Evolutionary conservation across 1,140 invertebrate species (phyloP).

Genomic region (Lordiphosa collinella): DNA sequence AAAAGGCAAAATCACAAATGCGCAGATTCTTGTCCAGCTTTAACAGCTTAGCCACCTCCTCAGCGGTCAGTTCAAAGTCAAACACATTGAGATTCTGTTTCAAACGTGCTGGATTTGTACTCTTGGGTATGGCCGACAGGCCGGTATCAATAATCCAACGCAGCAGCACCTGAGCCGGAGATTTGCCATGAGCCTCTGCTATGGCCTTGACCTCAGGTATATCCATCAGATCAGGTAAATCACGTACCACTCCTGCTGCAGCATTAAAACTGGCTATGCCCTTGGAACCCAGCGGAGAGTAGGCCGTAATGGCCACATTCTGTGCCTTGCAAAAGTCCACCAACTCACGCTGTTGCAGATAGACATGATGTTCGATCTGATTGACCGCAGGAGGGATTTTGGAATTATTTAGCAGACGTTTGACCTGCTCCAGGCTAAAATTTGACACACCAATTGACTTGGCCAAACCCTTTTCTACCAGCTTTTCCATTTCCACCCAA

Average conservation of each 20-base stretch:
- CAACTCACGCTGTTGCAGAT: slow-evolving; percentile 89
- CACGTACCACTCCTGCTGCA: slow-evolving; percentile 72
- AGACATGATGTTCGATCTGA: slow-evolving; percentile 91
- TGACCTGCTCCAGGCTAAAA: slow-evolving; percentile 87
- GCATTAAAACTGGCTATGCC: slow-evolving; percentile 81
- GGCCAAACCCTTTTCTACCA: slow-evolving; percentile 84
- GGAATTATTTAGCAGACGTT: slow-evolving; percentile 83
- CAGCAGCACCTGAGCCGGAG: slow-evolving; percentile 89
- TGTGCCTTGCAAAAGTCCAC: slow-evolving; percentile 86
- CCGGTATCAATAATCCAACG: slow-evolving; percentile 87
- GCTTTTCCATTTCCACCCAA: slow-evolving; percentile 90
- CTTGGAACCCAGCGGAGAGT: slow-evolving; percentile 89
- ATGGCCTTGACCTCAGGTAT: slow-evolving; percentile 86
- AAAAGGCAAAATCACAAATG: slow-evolving; percentile 85
- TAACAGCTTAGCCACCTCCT: slow-evolving; percentile 82
- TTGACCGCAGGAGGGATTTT: slow-evolving; percentile 86
- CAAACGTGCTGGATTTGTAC: slow-evolving; percentile 86
- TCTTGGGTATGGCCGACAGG: slow-evolving; percentile 91
- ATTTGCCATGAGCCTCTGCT: slow-evolving; percentile 85
- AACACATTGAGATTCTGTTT: slow-evolving; percentile 84
- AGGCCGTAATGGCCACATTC: slow-evolving; percentile 89
- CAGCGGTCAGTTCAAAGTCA: slow-evolving; percentile 82
- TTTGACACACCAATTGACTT: slow-evolving; percentile 90
- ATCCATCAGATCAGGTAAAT: slow-evolving; percentile 85
- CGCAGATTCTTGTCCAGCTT: slow-evolving; percentile 84